Evolutionary conservation across 2,888 invertebrate species (phyloP).

Genomic region (Azorinus chamasolen): DNA sequence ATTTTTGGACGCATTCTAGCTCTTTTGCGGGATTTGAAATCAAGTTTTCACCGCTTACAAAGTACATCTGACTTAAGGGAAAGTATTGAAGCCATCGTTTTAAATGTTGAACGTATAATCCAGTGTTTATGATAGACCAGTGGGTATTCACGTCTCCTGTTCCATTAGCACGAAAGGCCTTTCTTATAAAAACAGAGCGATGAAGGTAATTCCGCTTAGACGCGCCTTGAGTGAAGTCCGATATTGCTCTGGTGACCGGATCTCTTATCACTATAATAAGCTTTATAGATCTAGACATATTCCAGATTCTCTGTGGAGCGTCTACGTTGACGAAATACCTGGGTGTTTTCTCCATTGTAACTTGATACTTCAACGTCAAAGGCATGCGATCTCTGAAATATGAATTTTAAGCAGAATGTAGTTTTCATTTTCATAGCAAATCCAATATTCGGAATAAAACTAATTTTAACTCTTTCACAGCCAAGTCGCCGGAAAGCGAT

Average conservation of each 20-base stretch:
- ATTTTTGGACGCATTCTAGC: conserved; percentile 94
- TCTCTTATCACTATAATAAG: conserved; percentile 95
- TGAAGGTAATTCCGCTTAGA: conserved; percentile 83
- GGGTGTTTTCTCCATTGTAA: conserved; percentile 98
- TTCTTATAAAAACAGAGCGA: conserved; percentile 81
- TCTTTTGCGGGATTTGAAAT: conserved; percentile 95
- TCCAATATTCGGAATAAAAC: no score
- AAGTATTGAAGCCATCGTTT: conserved; percentile 95
- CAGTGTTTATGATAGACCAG: conserved; percentile 92
- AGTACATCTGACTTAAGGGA: conserved; percentile 92
- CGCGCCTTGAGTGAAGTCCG: conserved; percentile 94
- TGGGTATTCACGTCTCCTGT: conserved; percentile 91
- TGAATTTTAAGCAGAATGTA: no score
- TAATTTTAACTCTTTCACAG: no score
- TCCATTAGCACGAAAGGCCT: conserved; percentile 90
- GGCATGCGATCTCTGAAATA: conserved; percentile 94
- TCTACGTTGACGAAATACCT: conserved; percentile 96
- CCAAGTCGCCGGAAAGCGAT: no score
- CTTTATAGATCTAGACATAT: conserved; percentile 94
- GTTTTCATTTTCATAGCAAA: no score
- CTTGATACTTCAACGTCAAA: conserved; percentile 93
- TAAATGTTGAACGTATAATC: conserved; percentile 94
- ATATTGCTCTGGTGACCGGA: conserved; percentile 96
- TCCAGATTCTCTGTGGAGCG: conserved; percentile 93
- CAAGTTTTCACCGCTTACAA: conserved; percentile 95